Percentiles rank a stretch among this genome's conserved stretches.
These are phyloP conservation scores for Volucella inanis DNA, from an alignment of 2,888 invertebrate species.

Conservation along the genomic window DNA sequence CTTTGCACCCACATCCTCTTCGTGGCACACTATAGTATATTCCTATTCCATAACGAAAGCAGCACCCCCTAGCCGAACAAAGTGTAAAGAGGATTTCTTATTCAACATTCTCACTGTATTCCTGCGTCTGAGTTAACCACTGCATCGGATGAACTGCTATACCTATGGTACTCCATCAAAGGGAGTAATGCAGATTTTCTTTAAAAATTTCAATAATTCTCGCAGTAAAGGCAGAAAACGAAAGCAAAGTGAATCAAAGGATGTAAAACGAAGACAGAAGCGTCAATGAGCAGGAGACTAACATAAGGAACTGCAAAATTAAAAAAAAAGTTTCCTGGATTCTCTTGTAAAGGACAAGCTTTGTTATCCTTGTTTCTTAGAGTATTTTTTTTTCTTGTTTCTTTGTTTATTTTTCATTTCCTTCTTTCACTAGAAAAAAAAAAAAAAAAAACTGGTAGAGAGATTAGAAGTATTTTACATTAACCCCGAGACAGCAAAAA, in stretches of 20 bases:
- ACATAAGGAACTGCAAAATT: neutral
- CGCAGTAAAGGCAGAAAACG: slow-evolving; percentile 28
- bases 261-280: slow-evolving; percentile 10
- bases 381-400: neutral
- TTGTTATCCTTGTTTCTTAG: slow-evolving; percentile 29
- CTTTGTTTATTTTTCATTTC: neutral
- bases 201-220: slow-evolving; percentile 68
- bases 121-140: neutral
- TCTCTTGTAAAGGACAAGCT: slow-evolving; percentile 17
- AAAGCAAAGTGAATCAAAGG: slow-evolving; percentile 46
- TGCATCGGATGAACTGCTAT: neutral
- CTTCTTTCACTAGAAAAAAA: neutral
- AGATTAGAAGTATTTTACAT: slow-evolving; percentile 53
- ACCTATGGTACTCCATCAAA: neutral
- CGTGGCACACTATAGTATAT: too few species aligned
- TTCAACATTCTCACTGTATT: neutral
- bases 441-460: slow-evolving; percentile 7
- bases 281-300: too few species aligned
- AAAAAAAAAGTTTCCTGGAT: neutral
- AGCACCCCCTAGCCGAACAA: slow-evolving; percentile 61
- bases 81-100: slow-evolving; percentile 25
- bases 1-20: neutral
- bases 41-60: slow-evolving; percentile 10
- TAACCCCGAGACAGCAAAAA: slow-evolving; percentile 39
- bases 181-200: slow-evolving; percentile 48